Evolutionary conservation across 2,113 vertebrate genomes (phyloP).

Genomic region (Protobothrops mucrosquamatus): DNA sequence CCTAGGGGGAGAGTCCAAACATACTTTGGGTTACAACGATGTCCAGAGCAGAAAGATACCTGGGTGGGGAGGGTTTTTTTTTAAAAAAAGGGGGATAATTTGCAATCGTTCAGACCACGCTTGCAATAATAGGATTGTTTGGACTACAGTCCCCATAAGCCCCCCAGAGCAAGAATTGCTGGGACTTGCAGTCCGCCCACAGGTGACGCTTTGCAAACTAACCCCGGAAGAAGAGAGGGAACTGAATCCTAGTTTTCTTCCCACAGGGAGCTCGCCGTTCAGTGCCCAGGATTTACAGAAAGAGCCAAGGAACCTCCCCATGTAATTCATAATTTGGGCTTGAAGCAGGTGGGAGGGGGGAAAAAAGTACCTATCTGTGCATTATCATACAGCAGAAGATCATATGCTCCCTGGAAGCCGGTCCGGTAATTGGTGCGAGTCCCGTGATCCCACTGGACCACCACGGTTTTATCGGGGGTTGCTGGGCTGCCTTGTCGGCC

Average conservation of each 20-base stretch:
- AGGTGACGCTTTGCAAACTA: not conserved
- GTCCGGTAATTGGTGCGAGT: conserved; percentile 97
- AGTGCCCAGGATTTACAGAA: not conserved
- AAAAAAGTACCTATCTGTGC: conserved; percentile 85
- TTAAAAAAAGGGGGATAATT: not conserved
- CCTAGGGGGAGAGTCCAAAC: conserved; percentile 64
- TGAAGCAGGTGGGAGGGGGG: not conserved
- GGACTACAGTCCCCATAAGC: not conserved
- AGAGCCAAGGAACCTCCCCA: not conserved
- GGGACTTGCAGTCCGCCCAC: not conserved
- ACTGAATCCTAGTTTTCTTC: not conserved
- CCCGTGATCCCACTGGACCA: conserved; percentile 98
- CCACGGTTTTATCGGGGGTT: conserved; percentile 94
- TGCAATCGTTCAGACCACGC: not conserved
- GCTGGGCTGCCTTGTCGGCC: conserved; percentile 94
- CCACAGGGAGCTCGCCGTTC: not conserved
- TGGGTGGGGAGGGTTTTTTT: not conserved
- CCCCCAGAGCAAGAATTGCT: not conserved
- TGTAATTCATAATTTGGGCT: not conserved
- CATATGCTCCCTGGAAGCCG: conserved; percentile 91
- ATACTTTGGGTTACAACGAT: not conserved
- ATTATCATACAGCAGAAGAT: conserved; percentile 95
- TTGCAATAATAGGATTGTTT: not conserved
- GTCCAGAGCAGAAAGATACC: not conserved
- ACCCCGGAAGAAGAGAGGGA: not conserved